These are phyloP conservation scores for Oreohelix idahoensis DNA, from an alignment of 1,140 invertebrate species.

Conservation along the genomic window DNA sequence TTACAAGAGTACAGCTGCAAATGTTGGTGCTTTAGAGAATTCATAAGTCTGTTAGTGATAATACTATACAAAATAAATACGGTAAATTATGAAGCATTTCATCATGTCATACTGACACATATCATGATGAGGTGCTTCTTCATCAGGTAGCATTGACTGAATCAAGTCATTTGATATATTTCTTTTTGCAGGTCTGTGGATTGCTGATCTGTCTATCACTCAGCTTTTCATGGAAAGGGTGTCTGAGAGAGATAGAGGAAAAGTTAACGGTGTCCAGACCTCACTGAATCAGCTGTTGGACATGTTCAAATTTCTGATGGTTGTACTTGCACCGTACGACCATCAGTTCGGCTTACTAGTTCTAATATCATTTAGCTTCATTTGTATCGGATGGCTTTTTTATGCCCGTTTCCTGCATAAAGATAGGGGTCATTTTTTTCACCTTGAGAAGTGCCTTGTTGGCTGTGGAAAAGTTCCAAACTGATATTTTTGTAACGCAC, in stretches of 20 bases:
- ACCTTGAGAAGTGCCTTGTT: conserved; percentile 43
- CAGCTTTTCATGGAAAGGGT: conserved; percentile 78
- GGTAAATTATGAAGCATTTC: too few species aligned
- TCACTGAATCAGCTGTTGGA: conserved; percentile 76
- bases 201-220: conserved; percentile 77
- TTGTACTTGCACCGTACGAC: conserved; percentile 72
- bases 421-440: conserved; percentile 51
- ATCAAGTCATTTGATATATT: too few species aligned
- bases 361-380: conserved; percentile 73
- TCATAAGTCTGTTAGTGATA: too few species aligned
- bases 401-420: conserved; percentile 47
- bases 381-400: conserved; percentile 65
- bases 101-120: too few species aligned
- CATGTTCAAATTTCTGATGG: conserved; percentile 76
- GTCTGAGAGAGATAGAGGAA: conserved; percentile 74
- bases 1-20: too few species aligned
- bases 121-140: too few species aligned
- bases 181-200: conserved; percentile 74
- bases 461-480: conserved; percentile 4
- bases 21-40: too few species aligned
- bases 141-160: too few species aligned
- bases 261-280: conserved; percentile 77
- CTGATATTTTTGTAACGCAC: not conserved
- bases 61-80: too few species aligned
- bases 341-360: conserved; percentile 74